phyloP scores from a whole-genome alignment of 2,113 vertebrate genomes.

The Podarcis raffonei region DNA sequence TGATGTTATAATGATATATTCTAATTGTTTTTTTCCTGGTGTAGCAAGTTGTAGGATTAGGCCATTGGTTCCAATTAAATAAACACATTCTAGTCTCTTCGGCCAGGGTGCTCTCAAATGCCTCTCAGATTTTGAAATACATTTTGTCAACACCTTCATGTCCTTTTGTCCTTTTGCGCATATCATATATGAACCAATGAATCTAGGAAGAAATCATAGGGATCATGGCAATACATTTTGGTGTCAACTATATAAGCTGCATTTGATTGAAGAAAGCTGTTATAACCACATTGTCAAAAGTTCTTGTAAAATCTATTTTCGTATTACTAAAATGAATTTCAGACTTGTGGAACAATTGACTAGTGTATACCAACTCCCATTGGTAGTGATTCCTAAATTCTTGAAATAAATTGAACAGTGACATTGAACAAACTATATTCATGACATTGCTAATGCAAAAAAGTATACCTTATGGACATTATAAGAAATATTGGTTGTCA shows the following conservation, averaged over 20 bases:
- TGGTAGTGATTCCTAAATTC: conserved; percentile 33
- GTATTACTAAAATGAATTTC: conserved; percentile 15
- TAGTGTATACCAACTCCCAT: conserved; percentile 32
- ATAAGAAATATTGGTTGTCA: conserved; percentile 5
- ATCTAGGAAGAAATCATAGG: not conserved
- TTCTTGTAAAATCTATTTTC: not conserved
- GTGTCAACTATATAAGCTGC: not conserved
- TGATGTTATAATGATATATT: too few species aligned
- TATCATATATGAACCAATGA: not conserved
- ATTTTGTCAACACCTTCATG: too few species aligned
- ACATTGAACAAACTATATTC: conserved; percentile 13
- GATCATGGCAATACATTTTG: too few species aligned
- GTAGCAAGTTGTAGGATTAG: not conserved
- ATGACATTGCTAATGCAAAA: conserved; percentile 14
- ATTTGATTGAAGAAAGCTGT: not conserved
- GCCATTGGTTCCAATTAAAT: not conserved
- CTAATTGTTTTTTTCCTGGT: too few species aligned
- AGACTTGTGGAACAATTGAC: conserved; percentile 21
- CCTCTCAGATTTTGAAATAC: too few species aligned
- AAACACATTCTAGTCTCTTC: not conserved
- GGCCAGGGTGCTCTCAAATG: too few species aligned
- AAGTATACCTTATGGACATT: not conserved
- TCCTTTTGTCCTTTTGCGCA: too few species aligned
- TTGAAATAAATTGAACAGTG: conserved; percentile 32
- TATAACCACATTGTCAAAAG: not conserved